These are phyloP conservation scores for Myocastor coypus DNA, from an alignment of 2,113 vertebrate genomes.

Conservation along the genomic window DNA sequence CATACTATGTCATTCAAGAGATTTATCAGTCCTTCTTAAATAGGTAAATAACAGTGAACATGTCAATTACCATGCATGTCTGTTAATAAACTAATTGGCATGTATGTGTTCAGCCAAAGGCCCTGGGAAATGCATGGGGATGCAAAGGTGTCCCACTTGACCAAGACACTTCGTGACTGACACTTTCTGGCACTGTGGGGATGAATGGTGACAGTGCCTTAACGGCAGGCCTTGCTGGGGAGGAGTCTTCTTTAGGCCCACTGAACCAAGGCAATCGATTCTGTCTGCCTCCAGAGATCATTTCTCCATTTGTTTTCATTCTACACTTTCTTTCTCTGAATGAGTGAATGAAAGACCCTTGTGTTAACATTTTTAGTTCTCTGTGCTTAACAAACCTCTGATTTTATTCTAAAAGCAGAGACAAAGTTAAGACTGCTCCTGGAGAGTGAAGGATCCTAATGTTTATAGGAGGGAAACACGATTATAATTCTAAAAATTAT, in stretches of 20 bases:
- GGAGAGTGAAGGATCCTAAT: neutral
- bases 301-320: conserved; percentile 69
- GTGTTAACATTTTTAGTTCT: conserved; percentile 30
- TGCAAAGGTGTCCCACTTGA: neutral
- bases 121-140: neutral
- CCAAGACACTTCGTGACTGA: neutral
- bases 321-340: neutral
- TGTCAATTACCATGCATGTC: neutral
- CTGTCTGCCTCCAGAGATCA: conserved; percentile 9
- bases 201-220: neutral
- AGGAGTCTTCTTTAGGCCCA: conserved; percentile 44
- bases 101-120: neutral
- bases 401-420: conserved; percentile 30
- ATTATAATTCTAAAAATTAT: conserved; percentile 3
- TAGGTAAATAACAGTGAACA: neutral
- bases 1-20: conserved; percentile 15
- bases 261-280: conserved; percentile 52
- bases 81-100: neutral
- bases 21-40: conserved; percentile 36
- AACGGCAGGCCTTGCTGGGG: neutral
- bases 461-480: neutral
- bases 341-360: neutral
- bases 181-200: neutral
- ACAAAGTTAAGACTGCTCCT: conserved; percentile 18
- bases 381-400: conserved; percentile 36